A percentile compares a stretch with the other conserved stretches of the same genome.
Conservation (phyloP, 1,140 invertebrate species). For the Scaptomyza pallida region DNA sequence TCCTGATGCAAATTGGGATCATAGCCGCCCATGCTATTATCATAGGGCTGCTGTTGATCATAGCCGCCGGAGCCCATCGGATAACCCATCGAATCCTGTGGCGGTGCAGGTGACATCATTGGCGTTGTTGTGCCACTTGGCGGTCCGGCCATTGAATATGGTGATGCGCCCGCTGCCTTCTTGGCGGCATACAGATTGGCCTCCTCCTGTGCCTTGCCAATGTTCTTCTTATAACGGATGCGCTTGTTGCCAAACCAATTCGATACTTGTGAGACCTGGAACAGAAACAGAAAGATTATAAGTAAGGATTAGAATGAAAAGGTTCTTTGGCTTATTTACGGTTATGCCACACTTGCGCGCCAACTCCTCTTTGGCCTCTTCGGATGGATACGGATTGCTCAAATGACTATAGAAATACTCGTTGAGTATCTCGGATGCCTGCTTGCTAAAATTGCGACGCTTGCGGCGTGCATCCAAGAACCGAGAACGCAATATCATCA, state of each 20-base stretch:
- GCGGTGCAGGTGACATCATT: conserved; percentile 96
- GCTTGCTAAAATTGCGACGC: conserved; percentile 99
- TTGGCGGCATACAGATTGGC: conserved; percentile 99
- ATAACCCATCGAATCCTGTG: conserved; percentile 95
- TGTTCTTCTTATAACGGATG: conserved; percentile 99
- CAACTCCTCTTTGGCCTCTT: conserved; percentile 99
- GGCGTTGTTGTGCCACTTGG: conserved; percentile 94
- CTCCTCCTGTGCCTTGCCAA: conserved; percentile 99
- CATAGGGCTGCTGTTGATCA: conserved; percentile 93
- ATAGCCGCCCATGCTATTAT: conserved; percentile 93
- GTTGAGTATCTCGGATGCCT: conserved; percentile 99
- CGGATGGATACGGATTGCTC: conserved; percentile 99
- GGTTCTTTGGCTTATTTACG: conserved; percentile 86
- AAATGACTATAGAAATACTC: conserved; percentile 99
- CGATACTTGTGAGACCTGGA: conserved; percentile 90
- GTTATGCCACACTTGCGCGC: conserved; percentile 99
- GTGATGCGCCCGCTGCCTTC: conserved; percentile 97
- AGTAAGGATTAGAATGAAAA: too few species aligned
- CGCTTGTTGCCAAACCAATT: conserved; percentile 99
- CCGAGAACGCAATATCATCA: conserved; percentile 97
- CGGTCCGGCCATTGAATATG: conserved; percentile 94
- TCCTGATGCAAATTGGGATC: conserved; percentile 94
- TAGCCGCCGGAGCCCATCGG: conserved; percentile 93
- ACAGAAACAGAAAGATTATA: too few species aligned
- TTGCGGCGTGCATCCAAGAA: conserved; percentile 99